phyloP scores from a whole-genome alignment of 1,140 invertebrate species.

The Drosophila burlai region DNA sequence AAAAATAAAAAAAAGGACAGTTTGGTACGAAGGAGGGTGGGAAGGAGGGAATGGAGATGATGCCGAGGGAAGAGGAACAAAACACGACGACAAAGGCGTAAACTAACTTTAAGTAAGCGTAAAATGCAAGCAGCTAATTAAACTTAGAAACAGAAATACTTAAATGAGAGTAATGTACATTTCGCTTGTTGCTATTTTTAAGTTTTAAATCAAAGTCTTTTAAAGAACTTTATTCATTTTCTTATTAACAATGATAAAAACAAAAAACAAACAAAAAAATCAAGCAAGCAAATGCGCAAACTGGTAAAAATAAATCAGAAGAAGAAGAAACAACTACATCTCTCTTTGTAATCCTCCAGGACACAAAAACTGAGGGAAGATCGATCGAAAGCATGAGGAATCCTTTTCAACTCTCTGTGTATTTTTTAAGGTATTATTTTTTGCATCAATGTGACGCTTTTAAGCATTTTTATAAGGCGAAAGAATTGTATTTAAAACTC shows the following conservation, averaged over 20 bases:
- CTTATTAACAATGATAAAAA: constrained; percentile 68
- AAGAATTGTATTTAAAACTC: constrained; percentile 72
- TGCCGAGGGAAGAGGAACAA: constrained; percentile 41
- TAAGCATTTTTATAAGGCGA: constrained; percentile 73
- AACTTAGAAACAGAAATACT: constrained; percentile 57
- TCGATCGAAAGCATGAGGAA: constrained; percentile 49
- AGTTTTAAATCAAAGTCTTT: constrained; percentile 84
- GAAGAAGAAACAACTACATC: constrained; percentile 36
- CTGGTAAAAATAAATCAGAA: constrained; percentile 44
- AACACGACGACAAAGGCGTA: constrained; percentile 54
- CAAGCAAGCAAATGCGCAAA: constrained; percentile 54
- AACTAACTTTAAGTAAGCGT: constrained; percentile 65
- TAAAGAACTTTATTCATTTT: constrained; percentile 82
- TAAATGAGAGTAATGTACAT: constrained; percentile 75
- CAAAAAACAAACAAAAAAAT: constrained; percentile 39
- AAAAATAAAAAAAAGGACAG: constrained; percentile 32
- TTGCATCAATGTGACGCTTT: constrained; percentile 79
- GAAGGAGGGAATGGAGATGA: constrained; percentile 11
- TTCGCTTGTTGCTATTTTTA: constrained; percentile 84
- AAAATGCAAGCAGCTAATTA: constrained; percentile 50
- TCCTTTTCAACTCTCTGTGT: constrained; percentile 70
- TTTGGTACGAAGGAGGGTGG: constrained; percentile 29
- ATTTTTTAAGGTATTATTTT: constrained; percentile 78
- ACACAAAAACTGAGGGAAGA: constrained; percentile 40
- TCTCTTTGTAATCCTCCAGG: constrained; percentile 66